Percentiles rank a stretch among this genome's conserved stretches.
These are phyloP conservation scores for Megamerina dolium DNA, from an alignment of 2,888 invertebrate species.

Conservation along the genomic window DNA sequence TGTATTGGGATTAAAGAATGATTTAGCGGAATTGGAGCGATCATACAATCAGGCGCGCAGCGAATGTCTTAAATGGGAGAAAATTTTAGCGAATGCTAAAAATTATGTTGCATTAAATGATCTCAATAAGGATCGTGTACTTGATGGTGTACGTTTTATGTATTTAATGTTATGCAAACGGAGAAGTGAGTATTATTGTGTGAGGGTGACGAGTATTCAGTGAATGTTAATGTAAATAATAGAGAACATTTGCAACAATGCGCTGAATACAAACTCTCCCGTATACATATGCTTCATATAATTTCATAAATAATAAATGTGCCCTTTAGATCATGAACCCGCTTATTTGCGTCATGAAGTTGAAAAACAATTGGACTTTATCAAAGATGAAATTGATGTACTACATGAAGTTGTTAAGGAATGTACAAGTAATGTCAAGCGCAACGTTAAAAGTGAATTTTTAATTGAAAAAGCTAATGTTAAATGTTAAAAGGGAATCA, in stretches of 20 bases:
- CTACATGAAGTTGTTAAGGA: constrained; percentile 31
- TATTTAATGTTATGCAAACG: constrained; percentile 39
- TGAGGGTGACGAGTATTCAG: not conserved
- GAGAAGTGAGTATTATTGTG: constrained; percentile 24
- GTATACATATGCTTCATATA: too few species aligned
- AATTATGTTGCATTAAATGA: constrained; percentile 32
- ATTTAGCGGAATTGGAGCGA: constrained; percentile 42
- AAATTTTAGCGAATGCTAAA: constrained; percentile 37
- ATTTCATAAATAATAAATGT: not conserved
- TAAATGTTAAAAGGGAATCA: too few species aligned
- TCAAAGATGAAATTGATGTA: constrained; percentile 41
- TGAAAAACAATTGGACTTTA: constrained; percentile 37
- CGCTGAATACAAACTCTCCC: too few species aligned
- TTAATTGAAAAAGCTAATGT: constrained; percentile 2
- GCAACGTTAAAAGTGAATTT: constrained; percentile 12
- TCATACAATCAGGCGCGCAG: constrained; percentile 36
- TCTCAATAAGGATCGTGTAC: constrained; percentile 34
- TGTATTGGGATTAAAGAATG: constrained; percentile 44
- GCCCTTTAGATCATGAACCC: constrained; percentile 17
- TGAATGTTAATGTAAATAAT: not conserved
- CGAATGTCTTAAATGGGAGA: constrained; percentile 43
- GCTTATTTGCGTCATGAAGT: constrained; percentile 21
- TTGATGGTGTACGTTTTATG: constrained; percentile 41
- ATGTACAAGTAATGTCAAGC: too few species aligned
- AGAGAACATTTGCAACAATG: too few species aligned